Base-by-base conservation (phyloP, 2,888 invertebrate genomes). In the Phaedon cochleariae region DNA sequence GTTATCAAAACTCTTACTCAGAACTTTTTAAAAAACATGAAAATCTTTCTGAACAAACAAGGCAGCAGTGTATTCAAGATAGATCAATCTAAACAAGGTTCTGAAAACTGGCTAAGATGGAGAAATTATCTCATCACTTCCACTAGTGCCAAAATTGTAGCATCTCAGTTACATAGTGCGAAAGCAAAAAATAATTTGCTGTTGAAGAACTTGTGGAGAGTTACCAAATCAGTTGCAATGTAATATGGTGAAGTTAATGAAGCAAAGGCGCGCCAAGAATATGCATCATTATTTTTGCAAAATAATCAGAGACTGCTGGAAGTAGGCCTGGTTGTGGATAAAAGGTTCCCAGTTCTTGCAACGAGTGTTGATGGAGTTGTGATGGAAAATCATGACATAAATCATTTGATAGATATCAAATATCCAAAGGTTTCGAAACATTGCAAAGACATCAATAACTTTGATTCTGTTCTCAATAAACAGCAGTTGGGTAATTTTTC, bases 381-480 rank as follows among this genome's bases (percentile, higher is more conserved):
- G 18, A 20, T 49, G 49, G 21, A 49, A 34, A 21, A 37, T 21
- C 10, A 20, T 41, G 10, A 15, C 6, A 45, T 22, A 5, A 5
- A 26, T 17, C 46, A 46, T n/a, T 26, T 57, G 22, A 57, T 57
- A 9, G 57, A 57, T 21, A 46, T 57, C 21, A 57, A 57, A 57
- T 57, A 26, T 26, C 57, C 57, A 45, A 45, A 57, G 26, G 12
- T 57, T 15, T 46, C 45, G 15, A 21, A 57, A 45, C 6, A 22
- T n/a, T 41, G 45, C 26, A n/a, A 57, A 46, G 22, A 9, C 26
- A 18, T 53, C 10, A 29, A 31, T 2, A 9, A 12, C 7, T 57
- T 26, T 57, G 22, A 45, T 7, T 22, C 41, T 2, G n/a, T n/a
- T n/a, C n/a, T n/a, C n/a, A n/a, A n/a, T n/a, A n/a, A n/a, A n/a